phyloP scores from a whole-genome alignment of 2,113 vertebrate species.

The Rhombomys opimus region DNA sequence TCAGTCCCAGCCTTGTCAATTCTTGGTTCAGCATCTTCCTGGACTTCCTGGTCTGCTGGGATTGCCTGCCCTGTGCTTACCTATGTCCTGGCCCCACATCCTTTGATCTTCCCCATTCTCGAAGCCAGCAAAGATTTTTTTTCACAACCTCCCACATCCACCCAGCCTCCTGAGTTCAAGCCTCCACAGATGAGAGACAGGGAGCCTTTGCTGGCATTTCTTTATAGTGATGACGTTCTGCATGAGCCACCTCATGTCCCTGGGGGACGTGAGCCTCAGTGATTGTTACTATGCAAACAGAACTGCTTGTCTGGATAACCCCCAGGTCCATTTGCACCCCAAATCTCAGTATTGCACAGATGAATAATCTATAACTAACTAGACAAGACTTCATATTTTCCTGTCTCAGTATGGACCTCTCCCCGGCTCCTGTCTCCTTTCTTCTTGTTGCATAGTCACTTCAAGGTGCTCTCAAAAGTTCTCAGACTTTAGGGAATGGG shows the following conservation, averaged over 20 bases:
- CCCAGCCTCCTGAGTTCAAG: neutral
- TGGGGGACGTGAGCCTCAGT: accelerated
- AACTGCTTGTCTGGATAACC: neutral
- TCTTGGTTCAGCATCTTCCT: too few relatives aligned
- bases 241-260: neutral
- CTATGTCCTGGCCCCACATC: neutral
- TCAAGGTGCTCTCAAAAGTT: slow-evolving; percentile 46
- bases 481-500: slow-evolving; percentile 24
- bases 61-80: neutral
- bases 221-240: neutral
- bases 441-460: neutral
- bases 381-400: neutral
- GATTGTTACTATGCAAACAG: neutral
- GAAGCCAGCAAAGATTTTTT: neutral
- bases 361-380: neutral
- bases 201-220: neutral
- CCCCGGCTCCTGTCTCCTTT: neutral
- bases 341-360: neutral
- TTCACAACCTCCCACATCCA: accelerated
- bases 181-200: accelerated
- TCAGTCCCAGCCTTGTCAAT: too few relatives aligned
- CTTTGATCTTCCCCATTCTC: neutral
- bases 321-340: neutral
- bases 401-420: neutral
- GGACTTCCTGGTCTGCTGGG: neutral